phyloP scores from a whole-genome alignment of 1,140 invertebrate species.

The Druon quercuslanigerum region DNA sequence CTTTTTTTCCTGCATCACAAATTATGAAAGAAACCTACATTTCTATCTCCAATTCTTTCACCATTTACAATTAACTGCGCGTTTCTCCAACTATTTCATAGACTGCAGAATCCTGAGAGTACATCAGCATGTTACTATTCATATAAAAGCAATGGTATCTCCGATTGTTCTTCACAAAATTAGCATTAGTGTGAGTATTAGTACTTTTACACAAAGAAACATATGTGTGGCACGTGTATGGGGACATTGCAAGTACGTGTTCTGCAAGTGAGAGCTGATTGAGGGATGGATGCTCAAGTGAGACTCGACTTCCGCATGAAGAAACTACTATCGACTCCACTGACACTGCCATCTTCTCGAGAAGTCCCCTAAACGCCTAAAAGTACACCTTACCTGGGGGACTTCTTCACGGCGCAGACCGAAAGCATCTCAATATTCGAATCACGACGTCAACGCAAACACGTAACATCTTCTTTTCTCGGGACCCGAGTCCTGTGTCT shows the following conservation, averaged over 20 bases:
- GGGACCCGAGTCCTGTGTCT: slow-evolving; percentile 58
- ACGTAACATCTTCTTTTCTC: slow-evolving; percentile 68
- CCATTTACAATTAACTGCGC: slow-evolving; percentile 38
- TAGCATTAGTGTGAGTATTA: slow-evolving; percentile 41
- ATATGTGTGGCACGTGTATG: slow-evolving; percentile 58
- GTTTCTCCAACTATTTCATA: slow-evolving; percentile 21
- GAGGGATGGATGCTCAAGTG: slow-evolving; percentile 58
- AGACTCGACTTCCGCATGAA: slow-evolving; percentile 59
- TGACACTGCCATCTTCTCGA: slow-evolving; percentile 16
- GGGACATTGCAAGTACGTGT: slow-evolving; percentile 65
- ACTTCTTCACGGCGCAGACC: not conserved
- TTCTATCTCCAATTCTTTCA: slow-evolving; percentile 26
- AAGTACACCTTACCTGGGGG: not conserved
- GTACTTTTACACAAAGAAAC: slow-evolving; percentile 46
- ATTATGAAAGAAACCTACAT: no score
- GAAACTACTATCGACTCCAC: slow-evolving; percentile 12
- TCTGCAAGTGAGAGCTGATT: slow-evolving; percentile 57
- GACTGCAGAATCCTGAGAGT: slow-evolving; percentile 32
- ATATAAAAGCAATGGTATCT: not conserved
- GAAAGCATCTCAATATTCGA: slow-evolving; percentile 49
- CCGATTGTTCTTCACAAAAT: slow-evolving; percentile 22
- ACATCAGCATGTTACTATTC: slow-evolving; percentile 41
- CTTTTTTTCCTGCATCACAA: no score
- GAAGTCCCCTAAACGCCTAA: not conserved
- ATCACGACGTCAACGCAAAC: slow-evolving; percentile 60